A percentile compares a stretch with the other conserved stretches of the same genome.
Evolutionary conservation across 1,140 invertebrate genomes (phyloP).

Genomic region (Pomacea maculata): DNA sequence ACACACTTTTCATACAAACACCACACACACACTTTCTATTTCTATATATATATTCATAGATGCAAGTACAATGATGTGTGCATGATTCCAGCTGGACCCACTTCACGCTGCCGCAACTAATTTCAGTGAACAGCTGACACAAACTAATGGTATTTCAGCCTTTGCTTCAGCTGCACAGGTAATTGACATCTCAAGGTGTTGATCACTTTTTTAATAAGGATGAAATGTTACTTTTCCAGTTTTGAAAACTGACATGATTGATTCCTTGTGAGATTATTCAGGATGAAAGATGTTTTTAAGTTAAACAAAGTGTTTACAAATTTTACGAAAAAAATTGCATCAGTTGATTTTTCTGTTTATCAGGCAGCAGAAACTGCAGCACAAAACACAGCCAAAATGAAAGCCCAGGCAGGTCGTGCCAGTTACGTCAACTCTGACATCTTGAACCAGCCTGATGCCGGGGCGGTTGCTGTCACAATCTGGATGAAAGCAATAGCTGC

Average conservation of each 20-base stretch:
- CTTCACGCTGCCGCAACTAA: constrained; percentile 54
- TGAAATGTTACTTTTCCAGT: too few relatives aligned
- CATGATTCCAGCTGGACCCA: constrained; percentile 68
- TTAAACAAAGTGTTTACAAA: too few relatives aligned
- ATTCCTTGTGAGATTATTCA: too few relatives aligned
- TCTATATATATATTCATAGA: neutral
- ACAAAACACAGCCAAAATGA: constrained; percentile 70
- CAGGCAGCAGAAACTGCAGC: constrained; percentile 66
- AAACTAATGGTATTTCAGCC: constrained; percentile 1
- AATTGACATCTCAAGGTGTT: neutral
- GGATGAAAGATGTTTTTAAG: too few relatives aligned
- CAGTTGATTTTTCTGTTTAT: too few relatives aligned
- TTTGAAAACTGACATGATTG: too few relatives aligned
- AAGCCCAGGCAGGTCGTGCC: constrained; percentile 68
- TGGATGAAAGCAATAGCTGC: constrained; percentile 71
- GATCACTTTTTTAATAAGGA: too few relatives aligned
- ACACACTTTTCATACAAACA: too few relatives aligned
- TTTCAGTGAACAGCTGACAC: constrained; percentile 17
- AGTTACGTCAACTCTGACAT: constrained; percentile 63
- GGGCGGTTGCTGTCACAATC: constrained; percentile 73
- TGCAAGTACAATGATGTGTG: neutral
- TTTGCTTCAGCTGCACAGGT: constrained; percentile 32
- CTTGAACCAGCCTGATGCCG: constrained; percentile 71
- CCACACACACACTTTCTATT: neutral
- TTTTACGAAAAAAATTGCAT: too few relatives aligned